phyloP scores from a whole-genome alignment of 2,113 vertebrate genomes.

The Nothoprocta perdicaria region DNA sequence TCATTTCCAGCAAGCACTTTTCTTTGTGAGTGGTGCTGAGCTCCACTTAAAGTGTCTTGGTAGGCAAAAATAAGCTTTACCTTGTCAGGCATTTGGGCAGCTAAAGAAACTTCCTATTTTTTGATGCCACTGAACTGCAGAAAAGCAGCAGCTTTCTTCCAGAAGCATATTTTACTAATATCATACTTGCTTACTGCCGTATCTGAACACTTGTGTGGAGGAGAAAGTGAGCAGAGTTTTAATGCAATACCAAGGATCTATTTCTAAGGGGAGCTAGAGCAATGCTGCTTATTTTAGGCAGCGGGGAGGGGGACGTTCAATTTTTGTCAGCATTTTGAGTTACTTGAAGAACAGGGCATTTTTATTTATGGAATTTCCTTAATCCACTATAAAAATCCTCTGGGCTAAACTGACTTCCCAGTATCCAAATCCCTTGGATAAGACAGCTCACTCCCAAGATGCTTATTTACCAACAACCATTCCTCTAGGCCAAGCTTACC shows the following conservation, averaged over 20 bases:
- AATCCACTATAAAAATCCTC: slow-evolving; percentile 41
- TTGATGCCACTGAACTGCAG: not conserved
- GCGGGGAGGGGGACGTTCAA: not conserved
- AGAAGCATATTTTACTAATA: not conserved
- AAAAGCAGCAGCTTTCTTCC: not conserved
- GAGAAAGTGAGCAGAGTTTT: not conserved
- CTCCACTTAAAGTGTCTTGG: not conserved
- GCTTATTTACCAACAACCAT: slow-evolving; percentile 49
- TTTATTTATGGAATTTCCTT: slow-evolving; percentile 8
- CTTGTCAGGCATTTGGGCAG: not conserved
- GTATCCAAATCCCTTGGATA: slow-evolving; percentile 25
- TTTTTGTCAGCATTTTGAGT: not conserved
- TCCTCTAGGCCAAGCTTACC: slow-evolving; percentile 54
- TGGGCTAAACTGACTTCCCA: slow-evolving; percentile 18
- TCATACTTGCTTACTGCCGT: not conserved
- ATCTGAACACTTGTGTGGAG: not conserved
- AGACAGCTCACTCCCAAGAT: slow-evolving; percentile 33
- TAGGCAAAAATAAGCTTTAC: not conserved
- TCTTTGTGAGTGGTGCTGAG: not conserved
- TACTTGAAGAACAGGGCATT: not conserved
- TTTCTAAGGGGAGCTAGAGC: not conserved
- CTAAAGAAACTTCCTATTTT: not conserved
- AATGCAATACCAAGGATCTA: not conserved
- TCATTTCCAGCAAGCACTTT: not conserved
- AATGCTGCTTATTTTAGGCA: not conserved